Conservation (phyloP, 2,888 invertebrate genomes). For the Noctua janthina region DNA sequence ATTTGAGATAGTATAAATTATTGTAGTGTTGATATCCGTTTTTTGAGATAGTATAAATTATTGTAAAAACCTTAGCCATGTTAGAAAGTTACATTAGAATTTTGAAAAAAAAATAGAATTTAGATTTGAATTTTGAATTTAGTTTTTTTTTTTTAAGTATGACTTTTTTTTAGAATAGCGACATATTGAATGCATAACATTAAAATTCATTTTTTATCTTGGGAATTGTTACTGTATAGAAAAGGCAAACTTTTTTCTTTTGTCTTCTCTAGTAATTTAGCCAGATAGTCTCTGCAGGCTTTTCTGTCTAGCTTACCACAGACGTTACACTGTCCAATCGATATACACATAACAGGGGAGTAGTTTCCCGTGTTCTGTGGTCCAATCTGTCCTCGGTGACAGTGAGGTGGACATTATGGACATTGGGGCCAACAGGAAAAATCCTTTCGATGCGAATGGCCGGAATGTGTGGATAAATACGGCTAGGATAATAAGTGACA, state of each 20-base stretch:
- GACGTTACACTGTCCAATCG: background rate
- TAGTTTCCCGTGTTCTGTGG: conserved; percentile 34
- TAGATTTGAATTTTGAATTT: no score
- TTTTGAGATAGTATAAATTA: no score
- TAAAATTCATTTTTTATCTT: no score
- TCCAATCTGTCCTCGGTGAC: conserved; percentile 4
- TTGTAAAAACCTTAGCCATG: no score
- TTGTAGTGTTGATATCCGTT: no score
- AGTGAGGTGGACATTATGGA: background rate
- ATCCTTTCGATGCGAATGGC: background rate
- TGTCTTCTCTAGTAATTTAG: background rate
- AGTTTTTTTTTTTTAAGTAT: no score
- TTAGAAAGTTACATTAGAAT: background rate
- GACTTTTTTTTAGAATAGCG: no score
- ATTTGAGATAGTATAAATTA: no score
- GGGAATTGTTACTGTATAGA: no score
- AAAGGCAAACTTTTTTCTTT: background rate
- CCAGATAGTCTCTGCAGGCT: background rate
- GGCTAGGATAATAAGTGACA: background rate
- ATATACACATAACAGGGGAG: conserved; percentile 5
- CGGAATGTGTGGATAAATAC: background rate
- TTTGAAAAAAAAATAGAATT: background rate
- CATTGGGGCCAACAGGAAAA: background rate
- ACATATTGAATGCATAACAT: no score
- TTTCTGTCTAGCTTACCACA: background rate